Evolutionary conservation across 2,797 vertebrate species (phyloP).

Genomic region (Enteromius argenteus): DNA sequence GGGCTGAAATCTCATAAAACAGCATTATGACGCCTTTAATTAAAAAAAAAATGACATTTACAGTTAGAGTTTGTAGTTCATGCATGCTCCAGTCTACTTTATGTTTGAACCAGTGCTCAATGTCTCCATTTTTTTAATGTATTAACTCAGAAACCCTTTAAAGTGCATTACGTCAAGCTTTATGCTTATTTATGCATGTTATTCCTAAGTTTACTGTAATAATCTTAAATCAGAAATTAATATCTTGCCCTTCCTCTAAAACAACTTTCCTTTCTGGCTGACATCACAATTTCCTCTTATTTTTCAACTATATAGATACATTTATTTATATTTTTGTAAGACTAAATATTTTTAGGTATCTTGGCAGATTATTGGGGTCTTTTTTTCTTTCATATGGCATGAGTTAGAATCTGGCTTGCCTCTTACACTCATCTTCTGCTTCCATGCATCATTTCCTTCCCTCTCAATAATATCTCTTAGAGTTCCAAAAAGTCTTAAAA

Average conservation of each 20-base stretch:
- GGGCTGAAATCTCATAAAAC: neutral
- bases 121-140: neutral
- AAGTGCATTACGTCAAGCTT: neutral
- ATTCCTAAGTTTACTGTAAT: neutral
- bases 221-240: neutral
- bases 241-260: neutral
- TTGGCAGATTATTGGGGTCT: neutral
- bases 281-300: neutral
- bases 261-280: neutral
- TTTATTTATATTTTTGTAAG: too few species aligned
- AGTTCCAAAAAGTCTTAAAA: neutral
- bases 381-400: neutral
- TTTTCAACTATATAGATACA: neutral
- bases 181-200: constrained; percentile 1
- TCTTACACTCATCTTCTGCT: neutral
- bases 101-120: neutral
- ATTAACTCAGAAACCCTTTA: neutral
- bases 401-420: neutral
- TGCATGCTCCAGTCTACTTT: neutral
- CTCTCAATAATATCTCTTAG: neutral
- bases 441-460: neutral
- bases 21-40: neutral
- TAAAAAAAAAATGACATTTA: neutral
- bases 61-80: neutral
- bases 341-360: neutral